A percentile compares a stretch with the other conserved stretches of the same genome.
phyloP scores from a whole-genome alignment of 37 sponge, comb jelly and placozoan species.

The Mnemiopsis leidyi region DNA sequence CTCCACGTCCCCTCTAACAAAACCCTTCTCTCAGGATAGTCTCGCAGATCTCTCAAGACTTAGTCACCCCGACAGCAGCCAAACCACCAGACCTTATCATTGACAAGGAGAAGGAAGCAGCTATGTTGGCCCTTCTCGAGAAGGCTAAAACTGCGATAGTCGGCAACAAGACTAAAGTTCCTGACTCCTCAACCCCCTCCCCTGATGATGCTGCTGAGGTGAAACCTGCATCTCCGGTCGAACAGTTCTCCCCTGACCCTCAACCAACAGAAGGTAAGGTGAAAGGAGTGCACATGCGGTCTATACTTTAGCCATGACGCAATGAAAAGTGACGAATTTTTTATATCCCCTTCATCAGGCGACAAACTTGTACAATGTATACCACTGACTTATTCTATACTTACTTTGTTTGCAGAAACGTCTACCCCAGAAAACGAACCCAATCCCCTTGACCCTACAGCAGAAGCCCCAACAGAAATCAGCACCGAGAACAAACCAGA shows the following conservation, averaged over 20 bases:
- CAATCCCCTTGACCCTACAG: too few species aligned
- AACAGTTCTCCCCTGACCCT: background rate
- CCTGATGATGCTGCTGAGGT: background rate
- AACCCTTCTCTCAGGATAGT: background rate
- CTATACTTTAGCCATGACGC: too few species aligned
- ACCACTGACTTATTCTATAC: too few species aligned
- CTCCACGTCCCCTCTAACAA: too few species aligned
- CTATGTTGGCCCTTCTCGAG: background rate
- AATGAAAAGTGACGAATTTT: too few species aligned
- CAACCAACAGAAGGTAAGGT: background rate
- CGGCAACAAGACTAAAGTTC: background rate
- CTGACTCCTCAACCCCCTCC: background rate
- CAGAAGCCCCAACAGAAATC: background rate
- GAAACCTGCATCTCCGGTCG: background rate
- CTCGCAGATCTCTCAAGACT: background rate
- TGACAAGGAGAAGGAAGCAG: constrained; percentile 42
- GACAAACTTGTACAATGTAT: too few species aligned
- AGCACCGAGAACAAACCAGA: too few species aligned
- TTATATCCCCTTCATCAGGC: too few species aligned
- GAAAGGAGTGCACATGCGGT: too few species aligned
- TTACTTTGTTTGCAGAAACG: too few species aligned
- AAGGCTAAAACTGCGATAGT: background rate
- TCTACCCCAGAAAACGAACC: too few species aligned
- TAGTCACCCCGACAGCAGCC: background rate
- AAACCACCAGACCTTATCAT: background rate